Percentiles rank a stretch among this genome's conserved stretches.
Conservation (phyloP, 1,140 invertebrate species). For the Drosophila pectinifera region DNA sequence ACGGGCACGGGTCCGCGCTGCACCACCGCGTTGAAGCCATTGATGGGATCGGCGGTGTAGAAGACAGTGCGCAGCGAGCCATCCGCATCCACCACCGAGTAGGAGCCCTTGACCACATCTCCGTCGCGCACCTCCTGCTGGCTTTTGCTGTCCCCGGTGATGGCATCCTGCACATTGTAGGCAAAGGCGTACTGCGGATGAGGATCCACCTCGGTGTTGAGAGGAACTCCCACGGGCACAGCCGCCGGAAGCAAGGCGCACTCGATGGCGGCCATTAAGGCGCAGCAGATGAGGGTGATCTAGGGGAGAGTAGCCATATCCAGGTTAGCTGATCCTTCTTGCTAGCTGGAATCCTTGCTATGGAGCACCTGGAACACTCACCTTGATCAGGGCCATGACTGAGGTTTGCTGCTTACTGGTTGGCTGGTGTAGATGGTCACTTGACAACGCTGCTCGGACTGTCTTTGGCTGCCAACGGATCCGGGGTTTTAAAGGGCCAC, state of each 20-base stretch:
- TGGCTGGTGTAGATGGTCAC: slow-evolving; percentile 11
- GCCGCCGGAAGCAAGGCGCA: slow-evolving; percentile 69
- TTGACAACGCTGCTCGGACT: slow-evolving; percentile 58
- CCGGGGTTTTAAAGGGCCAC: slow-evolving; percentile 63
- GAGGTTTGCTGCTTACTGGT: slow-evolving; percentile 34
- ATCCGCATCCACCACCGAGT: slow-evolving; percentile 87
- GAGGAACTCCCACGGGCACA: slow-evolving; percentile 69
- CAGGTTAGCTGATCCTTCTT: not conserved
- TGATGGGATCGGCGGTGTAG: slow-evolving; percentile 87
- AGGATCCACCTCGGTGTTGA: slow-evolving; percentile 86
- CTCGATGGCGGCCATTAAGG: slow-evolving; percentile 61
- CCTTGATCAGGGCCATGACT: slow-evolving; percentile 79
- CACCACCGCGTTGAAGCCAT: slow-evolving; percentile 88
- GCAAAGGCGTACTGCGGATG: slow-evolving; percentile 87
- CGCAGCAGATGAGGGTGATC: slow-evolving; percentile 65
- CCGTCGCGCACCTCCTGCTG: slow-evolving; percentile 87
- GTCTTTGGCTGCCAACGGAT: slow-evolving; percentile 16
- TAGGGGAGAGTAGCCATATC: not conserved
- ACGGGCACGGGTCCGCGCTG: slow-evolving; percentile 77
- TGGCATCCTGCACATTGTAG: slow-evolving; percentile 87
- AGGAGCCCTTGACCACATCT: slow-evolving; percentile 87
- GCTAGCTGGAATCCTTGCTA: not conserved
- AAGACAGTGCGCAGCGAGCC: slow-evolving; percentile 86
- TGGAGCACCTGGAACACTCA: slow-evolving; percentile 12
- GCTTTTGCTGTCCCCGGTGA: slow-evolving; percentile 88